Conservation (phyloP, 1,140 invertebrate species). For the Pygmarrhopalites habei region DNA sequence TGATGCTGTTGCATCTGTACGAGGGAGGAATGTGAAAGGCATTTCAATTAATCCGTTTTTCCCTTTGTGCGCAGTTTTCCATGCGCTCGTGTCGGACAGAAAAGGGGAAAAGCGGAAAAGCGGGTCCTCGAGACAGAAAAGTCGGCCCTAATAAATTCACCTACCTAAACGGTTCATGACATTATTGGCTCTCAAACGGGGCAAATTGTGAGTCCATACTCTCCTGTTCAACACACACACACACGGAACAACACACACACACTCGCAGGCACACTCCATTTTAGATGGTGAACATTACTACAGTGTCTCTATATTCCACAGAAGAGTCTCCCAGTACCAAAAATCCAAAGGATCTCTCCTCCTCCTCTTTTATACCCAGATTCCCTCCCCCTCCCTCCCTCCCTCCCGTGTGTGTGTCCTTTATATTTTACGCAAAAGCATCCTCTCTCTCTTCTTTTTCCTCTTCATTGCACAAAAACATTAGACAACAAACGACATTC, state of each 20-base stretch:
- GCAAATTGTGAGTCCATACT: slow-evolving; percentile 22
- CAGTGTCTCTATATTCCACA: too few species aligned
- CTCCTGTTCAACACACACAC: too few species aligned
- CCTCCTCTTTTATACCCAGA: neutral
- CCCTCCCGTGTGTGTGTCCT: neutral
- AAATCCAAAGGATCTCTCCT: too few species aligned
- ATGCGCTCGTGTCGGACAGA: slow-evolving; percentile 29
- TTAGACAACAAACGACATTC: slow-evolving; percentile 22
- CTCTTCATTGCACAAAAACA: slow-evolving; percentile 17
- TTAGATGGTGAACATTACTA: too few species aligned
- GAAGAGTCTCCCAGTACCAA: too few species aligned
- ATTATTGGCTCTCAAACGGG: slow-evolving; percentile 35
- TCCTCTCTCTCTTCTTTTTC: neutral
- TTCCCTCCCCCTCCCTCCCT: neutral
- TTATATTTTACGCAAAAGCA: neutral
- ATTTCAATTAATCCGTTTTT: slow-evolving; percentile 37
- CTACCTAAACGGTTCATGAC: slow-evolving; percentile 36
- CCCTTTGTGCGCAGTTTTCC: slow-evolving; percentile 31
- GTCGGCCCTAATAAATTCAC: slow-evolving; percentile 35
- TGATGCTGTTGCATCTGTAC: slow-evolving; percentile 27
- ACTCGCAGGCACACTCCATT: too few species aligned
- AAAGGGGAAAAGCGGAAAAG: too few species aligned
- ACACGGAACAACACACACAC: too few species aligned
- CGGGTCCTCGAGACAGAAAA: slow-evolving; percentile 21
- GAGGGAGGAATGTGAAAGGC: slow-evolving; percentile 28